These are phyloP conservation scores for Hipposideros larvatus DNA, from an alignment of 2,797 vertebrate species.

Conservation along the genomic window DNA sequence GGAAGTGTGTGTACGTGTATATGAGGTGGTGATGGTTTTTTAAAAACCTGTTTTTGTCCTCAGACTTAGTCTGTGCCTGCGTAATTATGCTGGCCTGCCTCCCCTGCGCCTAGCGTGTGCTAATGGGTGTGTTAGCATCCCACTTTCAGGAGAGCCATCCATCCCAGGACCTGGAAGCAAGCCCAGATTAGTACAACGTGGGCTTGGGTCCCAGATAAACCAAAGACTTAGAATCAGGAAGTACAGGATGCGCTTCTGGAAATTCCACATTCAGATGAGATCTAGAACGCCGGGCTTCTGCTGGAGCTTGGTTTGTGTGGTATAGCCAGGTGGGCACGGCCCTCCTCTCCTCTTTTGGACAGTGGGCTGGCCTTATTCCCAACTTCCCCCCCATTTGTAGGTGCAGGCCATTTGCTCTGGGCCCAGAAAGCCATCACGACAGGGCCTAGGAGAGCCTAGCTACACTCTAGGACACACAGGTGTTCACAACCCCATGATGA, in stretches of 20 bases:
- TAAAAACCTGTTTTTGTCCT: constrained; percentile 16
- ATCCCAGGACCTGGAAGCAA: background rate
- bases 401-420: background rate
- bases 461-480: background rate
- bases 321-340: background rate
- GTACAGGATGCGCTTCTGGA: background rate
- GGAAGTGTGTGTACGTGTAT: background rate
- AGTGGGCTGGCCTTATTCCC: background rate
- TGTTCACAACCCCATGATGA: background rate
- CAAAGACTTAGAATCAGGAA: background rate
- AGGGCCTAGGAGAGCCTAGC: background rate
- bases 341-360: background rate
- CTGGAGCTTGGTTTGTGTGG: background rate
- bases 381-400: background rate
- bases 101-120: background rate
- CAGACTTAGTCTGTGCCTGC: background rate
- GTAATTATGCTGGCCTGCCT: background rate
- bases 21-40: background rate
- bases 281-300: background rate
- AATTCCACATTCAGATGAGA: background rate
- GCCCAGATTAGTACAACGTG: background rate
- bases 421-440: background rate
- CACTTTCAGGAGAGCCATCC: background rate
- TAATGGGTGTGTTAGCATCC: background rate
- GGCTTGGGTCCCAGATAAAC: background rate